Percentiles rank a stretch among this genome's conserved stretches.
These are phyloP conservation scores for Coelopa frigida DNA, from an alignment of 1,140 invertebrate species.

Conservation along the genomic window DNA sequence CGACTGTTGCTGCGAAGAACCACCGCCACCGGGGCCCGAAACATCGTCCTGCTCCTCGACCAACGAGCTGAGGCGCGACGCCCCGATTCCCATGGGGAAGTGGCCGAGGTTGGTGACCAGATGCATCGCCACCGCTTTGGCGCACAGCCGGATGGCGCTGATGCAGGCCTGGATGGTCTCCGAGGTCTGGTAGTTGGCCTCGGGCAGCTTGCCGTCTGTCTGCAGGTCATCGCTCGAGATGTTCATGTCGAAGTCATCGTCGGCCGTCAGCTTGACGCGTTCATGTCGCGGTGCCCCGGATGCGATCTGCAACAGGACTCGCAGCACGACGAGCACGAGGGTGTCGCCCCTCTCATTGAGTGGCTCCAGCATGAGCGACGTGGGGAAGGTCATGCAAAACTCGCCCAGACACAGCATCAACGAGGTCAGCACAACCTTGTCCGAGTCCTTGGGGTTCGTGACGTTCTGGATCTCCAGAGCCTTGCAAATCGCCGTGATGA, in stretches of 20 bases:
- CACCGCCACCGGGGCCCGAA: conserved; percentile 1
- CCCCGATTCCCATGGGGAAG: conserved; percentile 83
- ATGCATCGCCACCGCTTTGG: conserved; percentile 67
- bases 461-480: conserved; percentile 42
- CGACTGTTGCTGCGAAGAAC: conserved; percentile 4
- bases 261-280: conserved; percentile 37
- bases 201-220: conserved; percentile 36
- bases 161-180: conserved; percentile 48
- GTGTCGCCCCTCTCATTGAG: conserved; percentile 48
- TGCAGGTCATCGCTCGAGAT: conserved; percentile 60
- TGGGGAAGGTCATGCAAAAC: conserved; percentile 70
- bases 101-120: conserved; percentile 81
- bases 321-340: conserved; percentile 50
- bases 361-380: conserved; percentile 25
- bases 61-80: conserved; percentile 63
- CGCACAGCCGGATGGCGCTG: conserved; percentile 56
- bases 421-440: conserved; percentile 70
- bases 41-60: conserved; percentile 91
- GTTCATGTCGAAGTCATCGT: conserved; percentile 64
- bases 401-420: conserved; percentile 86
- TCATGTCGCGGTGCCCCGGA: conserved; percentile 42
- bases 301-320: conserved; percentile 47
- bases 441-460: conserved; percentile 49
- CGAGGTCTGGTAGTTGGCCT: conserved; percentile 40
- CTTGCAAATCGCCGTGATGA: conserved; percentile 38